Evolutionary conservation across 2,797 vertebrate species (phyloP).

Genomic region (Gobionotothen gibberifrons): DNA sequence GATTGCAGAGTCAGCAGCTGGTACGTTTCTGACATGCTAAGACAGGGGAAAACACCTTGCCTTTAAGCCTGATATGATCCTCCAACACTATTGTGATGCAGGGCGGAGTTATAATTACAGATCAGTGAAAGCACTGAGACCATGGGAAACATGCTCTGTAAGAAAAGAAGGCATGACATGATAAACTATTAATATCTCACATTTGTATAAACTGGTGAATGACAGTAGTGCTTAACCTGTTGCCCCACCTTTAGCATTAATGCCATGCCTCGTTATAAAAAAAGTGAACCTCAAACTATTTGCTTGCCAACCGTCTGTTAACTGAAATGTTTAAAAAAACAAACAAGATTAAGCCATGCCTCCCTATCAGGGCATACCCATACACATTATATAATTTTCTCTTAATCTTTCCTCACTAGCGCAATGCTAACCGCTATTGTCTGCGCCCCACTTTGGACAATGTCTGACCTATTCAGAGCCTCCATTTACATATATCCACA

Average conservation of each 20-base stretch:
- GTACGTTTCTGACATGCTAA: constrained; percentile 36
- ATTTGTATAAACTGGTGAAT: not conserved
- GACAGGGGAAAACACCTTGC: constrained; percentile 36
- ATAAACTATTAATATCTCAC: not conserved
- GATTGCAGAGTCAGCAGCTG: not conserved
- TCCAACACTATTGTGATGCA: constrained; percentile 15
- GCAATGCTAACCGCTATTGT: constrained; percentile 50
- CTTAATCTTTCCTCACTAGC: constrained; percentile 12
- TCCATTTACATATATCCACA: constrained; percentile 56
- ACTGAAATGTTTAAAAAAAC: not conserved
- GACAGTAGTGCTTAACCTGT: constrained; percentile 4
- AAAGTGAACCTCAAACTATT: constrained; percentile 6
- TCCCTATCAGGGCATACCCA: not conserved
- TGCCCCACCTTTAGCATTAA: not conserved
- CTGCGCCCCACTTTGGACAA: constrained; percentile 65
- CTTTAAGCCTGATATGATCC: constrained; percentile 32
- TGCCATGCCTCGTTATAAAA: not conserved
- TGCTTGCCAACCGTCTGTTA: not conserved
- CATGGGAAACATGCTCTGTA: constrained; percentile 33
- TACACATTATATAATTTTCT: not conserved
- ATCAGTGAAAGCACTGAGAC: constrained; percentile 4
- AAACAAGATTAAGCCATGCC: not conserved
- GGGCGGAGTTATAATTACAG: constrained; percentile 51
- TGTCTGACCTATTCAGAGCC: constrained; percentile 55
- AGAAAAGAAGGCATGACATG: constrained; percentile 16